Percentiles rank a stretch among this genome's conserved stretches.
Evolutionary conservation across 2,888 invertebrate genomes (phyloP).

Genomic region (Agriotes lineatus): DNA sequence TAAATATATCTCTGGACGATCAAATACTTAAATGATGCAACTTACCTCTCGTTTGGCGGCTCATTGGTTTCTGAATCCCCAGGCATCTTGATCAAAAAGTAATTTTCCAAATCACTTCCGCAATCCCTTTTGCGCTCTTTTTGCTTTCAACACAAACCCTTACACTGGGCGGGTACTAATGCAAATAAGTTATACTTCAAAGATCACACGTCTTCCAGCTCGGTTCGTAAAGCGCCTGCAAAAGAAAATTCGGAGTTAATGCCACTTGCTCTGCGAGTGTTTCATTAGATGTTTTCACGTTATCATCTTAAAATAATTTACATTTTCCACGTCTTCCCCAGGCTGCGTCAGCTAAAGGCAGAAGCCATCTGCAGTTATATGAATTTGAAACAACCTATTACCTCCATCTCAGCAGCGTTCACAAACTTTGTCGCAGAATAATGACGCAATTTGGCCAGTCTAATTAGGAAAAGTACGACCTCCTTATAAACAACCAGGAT

Average conservation of each 20-base stretch:
- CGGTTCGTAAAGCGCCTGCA: conserved; percentile 1
- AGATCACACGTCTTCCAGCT: conserved; percentile 5
- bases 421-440: too few relatives aligned
- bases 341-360: too few relatives aligned
- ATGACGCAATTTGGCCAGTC: too few relatives aligned
- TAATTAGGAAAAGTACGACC: too few relatives aligned
- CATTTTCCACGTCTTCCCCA: too few relatives aligned
- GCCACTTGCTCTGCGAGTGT: not conserved
- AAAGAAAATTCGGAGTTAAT: not conserved
- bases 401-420: too few relatives aligned
- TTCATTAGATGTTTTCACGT: not conserved
- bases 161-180: not conserved
- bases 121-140: conserved; percentile 10
- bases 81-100: conserved; percentile 35
- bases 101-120: conserved; percentile 29
- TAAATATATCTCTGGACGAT: too few relatives aligned
- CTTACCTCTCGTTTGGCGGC: conserved; percentile 42
- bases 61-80: conserved; percentile 45
- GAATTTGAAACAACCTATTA: too few relatives aligned
- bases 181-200: conserved; percentile 14
- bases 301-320: not conserved
- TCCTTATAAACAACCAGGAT: too few relatives aligned
- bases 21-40: conserved; percentile 5
- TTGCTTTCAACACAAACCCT: conserved; percentile 16
- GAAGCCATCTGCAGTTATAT: too few relatives aligned